Evolutionary conservation across 2,113 vertebrate species (phyloP).

Genomic region (Rhinopomastus cyanomelas): DNA sequence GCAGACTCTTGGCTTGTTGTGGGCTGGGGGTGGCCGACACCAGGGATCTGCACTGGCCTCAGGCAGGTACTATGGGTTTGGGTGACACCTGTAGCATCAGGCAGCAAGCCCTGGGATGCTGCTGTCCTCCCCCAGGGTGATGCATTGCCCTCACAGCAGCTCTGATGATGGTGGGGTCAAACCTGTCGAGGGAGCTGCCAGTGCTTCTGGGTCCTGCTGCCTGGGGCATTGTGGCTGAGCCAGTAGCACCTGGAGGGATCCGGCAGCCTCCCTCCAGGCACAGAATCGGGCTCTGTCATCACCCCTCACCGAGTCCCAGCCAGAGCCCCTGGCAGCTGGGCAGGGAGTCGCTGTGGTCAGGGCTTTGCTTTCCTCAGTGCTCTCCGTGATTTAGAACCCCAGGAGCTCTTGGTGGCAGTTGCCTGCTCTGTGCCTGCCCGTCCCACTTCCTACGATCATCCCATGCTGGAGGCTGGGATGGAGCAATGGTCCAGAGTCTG

Average conservation of each 20-base stretch:
- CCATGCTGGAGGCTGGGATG: rapidly evolving
- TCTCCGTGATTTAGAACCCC: background rate
- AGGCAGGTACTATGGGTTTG: background rate
- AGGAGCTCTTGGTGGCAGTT: background rate
- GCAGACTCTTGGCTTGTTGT: background rate
- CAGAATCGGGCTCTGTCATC: background rate
- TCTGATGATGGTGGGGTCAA: background rate
- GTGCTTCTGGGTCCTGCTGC: background rate
- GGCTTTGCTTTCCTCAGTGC: constrained; percentile 14
- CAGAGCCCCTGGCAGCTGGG: background rate
- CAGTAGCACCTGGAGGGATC: too few species aligned
- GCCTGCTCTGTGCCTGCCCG: background rate
- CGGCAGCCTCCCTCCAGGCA: too few species aligned
- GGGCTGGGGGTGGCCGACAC: background rate
- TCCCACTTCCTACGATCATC: background rate
- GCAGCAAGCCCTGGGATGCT: background rate
- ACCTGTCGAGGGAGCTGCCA: rapidly evolving
- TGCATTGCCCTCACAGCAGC: background rate
- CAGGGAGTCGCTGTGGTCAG: background rate
- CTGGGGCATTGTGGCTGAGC: background rate
- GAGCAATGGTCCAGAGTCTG: too few species aligned
- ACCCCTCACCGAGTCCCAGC: background rate
- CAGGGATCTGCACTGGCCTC: background rate
- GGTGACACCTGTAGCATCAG: rapidly evolving
- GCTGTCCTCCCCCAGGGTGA: rapidly evolving